A percentile compares a stretch with the other conserved stretches of the same genome.
These are phyloP conservation scores for Aphelocoma coerulescens DNA, from an alignment of 2,113 vertebrate genomes.

Conservation along the genomic window DNA sequence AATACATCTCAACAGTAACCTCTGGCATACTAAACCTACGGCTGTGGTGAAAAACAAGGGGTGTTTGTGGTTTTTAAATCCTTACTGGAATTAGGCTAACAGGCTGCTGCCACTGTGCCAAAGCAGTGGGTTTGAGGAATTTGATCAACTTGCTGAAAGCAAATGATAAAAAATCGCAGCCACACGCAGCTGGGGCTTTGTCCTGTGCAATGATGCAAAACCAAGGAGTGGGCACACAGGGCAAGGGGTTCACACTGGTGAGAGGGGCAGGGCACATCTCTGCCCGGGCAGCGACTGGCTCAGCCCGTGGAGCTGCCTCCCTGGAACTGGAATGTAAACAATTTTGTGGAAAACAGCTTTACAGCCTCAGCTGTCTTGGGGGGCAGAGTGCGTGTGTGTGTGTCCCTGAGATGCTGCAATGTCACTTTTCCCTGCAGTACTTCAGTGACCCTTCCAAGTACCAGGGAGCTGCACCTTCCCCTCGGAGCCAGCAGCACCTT, in stretches of 20 bases:
- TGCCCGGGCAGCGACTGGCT: neutral
- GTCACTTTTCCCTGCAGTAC: fast-evolving
- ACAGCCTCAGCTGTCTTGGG: neutral
- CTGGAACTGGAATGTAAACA: neutral
- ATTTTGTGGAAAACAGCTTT: neutral
- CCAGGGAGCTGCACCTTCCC: neutral
- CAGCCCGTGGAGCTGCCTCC: neutral
- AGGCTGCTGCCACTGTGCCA: neutral
- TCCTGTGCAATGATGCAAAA: neutral
- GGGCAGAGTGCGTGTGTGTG: too few species aligned
- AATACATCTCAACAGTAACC: conserved; percentile 47
- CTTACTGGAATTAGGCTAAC: neutral
- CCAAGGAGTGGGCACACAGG: fast-evolving
- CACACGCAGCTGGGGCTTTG: neutral
- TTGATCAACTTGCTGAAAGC: neutral
- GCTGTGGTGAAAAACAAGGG: neutral
- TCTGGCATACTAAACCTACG: neutral
- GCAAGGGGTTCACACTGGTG: fast-evolving
- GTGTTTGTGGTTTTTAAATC: neutral
- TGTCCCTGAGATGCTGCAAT: neutral
- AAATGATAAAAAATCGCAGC: neutral
- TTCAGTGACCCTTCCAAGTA: neutral
- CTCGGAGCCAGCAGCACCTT: neutral
- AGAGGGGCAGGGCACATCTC: neutral
- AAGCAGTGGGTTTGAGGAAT: neutral